Evolutionary conservation across 1,140 invertebrate genomes (phyloP), one percentile per base, ranked within the genome.

Genomic region (Cotesia glomerata): DNA sequence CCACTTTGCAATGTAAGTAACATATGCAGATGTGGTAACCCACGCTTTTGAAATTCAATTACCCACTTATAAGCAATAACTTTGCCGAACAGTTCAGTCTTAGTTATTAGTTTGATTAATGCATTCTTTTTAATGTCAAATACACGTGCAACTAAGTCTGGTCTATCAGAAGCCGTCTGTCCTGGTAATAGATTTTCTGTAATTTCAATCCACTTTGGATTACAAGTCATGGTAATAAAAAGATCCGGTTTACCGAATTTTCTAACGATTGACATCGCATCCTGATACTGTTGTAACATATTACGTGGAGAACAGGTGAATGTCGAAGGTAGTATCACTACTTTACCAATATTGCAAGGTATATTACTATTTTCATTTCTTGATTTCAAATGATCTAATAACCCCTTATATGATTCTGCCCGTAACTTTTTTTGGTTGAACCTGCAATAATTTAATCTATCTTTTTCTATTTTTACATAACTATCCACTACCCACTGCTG

Each of bases 241-340:
- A 62, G 14, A 54, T 85, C 76, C 74, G 87, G 82, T 84, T 91
- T 85, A 70, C 84, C 84, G 74, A 81, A 86, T 71, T 81, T 64
- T 52, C 82, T 69, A 13, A 88, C 87, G 71, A 86, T 87, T n/a
- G 85, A 78, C 79, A 81, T 87, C 75, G 74, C 77, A 78, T 86
- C 83, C 74, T 85, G 84, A 70, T 77, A 75, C 74, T 84, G 81
- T 76, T 87, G 79, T 51, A 85, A 81, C 84, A 86, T 84, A 75
- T 86, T 70, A 36, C 83, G 77, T 72, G 80, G 82, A 74, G 82
- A 82, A 54, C 81, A 83, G 26, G 68, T 77, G 69, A 78, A 87
- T 16, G 77, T 80, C 45, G 81, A 76, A 70, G 82, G 83, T 51
- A 84, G 71, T 73, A 86, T 84, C 56, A 78, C 65, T 80, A 56